These are phyloP conservation scores for Halictus quadricinctus DNA, from an alignment of 2,888 invertebrate species.

Conservation along the genomic window DNA sequence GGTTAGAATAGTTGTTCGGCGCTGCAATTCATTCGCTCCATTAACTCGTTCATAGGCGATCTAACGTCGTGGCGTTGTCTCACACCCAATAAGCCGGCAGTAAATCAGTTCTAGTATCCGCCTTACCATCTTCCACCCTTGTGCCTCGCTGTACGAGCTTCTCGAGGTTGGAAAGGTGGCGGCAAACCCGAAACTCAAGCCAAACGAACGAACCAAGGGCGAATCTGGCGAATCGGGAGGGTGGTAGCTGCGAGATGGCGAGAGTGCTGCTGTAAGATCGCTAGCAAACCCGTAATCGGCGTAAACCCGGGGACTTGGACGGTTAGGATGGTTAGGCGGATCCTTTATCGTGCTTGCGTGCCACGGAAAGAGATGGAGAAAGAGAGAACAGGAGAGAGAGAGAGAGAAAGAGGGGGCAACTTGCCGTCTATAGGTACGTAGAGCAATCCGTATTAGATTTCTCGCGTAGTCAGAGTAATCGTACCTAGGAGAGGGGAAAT, in stretches of 20 bases:
- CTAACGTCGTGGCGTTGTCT: slow-evolving; percentile 73
- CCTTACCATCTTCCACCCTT: slow-evolving; percentile 56
- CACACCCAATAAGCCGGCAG: slow-evolving; percentile 74
- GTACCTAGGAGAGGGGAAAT: slow-evolving; percentile 49
- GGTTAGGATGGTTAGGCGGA: slow-evolving; percentile 68
- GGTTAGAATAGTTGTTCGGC: slow-evolving; percentile 59
- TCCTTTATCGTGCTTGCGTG: slow-evolving; percentile 60
- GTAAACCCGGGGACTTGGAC: slow-evolving; percentile 80
- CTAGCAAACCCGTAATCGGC: slow-evolving; percentile 77
- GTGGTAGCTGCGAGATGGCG: slow-evolving; percentile 36
- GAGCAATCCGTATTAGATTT: slow-evolving; percentile 55
- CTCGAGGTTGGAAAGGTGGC: slow-evolving; percentile 60
- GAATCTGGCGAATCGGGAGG: slow-evolving; percentile 38
- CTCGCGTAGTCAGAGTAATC: slow-evolving; percentile 39
- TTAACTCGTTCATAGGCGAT: slow-evolving; percentile 81
- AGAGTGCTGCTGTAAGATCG: slow-evolving; percentile 73
- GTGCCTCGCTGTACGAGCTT: slow-evolving; percentile 51
- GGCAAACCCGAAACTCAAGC: slow-evolving; percentile 79
- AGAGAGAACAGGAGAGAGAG: neutral
- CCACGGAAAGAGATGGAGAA: slow-evolving; percentile 2
- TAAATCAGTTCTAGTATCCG: slow-evolving; percentile 73
- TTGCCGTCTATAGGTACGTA: neutral
- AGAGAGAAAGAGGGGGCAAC: neutral
- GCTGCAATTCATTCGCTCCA: slow-evolving; percentile 73
- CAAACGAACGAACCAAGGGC: slow-evolving; percentile 76